These are phyloP conservation scores for Atopsyche davidsoni DNA, from an alignment of 1,140 invertebrate species.

Conservation along the genomic window DNA sequence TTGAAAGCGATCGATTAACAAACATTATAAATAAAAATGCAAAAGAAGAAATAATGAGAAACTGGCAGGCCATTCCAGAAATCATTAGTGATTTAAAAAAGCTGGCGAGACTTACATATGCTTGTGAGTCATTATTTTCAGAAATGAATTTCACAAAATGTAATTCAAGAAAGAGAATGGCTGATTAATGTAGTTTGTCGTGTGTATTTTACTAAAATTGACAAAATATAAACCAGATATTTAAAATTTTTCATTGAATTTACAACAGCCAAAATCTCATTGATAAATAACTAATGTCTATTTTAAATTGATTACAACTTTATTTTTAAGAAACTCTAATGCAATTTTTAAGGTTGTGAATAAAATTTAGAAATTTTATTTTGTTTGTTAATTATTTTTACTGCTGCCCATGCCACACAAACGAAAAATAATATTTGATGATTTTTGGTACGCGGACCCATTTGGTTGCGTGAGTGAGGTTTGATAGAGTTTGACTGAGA, in stretches of 20 bases:
- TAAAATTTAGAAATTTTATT: background rate
- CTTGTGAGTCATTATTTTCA: conserved; percentile 2
- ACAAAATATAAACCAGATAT: conserved; percentile 1
- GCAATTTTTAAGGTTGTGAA: conserved; percentile 4
- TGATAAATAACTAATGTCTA: background rate
- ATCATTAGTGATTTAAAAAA: conserved; percentile 1
- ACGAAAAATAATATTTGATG: background rate
- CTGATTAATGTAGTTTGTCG: background rate
- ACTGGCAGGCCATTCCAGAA: conserved; percentile 1
- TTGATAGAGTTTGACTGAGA: no score
- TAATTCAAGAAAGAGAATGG: conserved; percentile 2
- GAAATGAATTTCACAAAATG: conserved; percentile 5
- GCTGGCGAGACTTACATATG: background rate
- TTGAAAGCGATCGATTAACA: conserved; percentile 11
- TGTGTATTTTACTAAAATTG: background rate
- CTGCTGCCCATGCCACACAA: background rate
- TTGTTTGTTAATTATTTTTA: no score
- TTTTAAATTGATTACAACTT: background rate
- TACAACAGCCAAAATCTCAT: background rate
- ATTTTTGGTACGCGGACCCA: conserved; percentile 6
- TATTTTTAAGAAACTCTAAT: conserved; percentile 8
- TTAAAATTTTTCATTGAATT: background rate
- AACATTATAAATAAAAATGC: conserved; percentile 7
- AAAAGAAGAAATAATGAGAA: conserved; percentile 11
- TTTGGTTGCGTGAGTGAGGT: no score